Percentiles rank a stretch among this genome's conserved stretches.
These are phyloP conservation scores for Bubo scandiacus DNA, from an alignment of 2,113 vertebrate species.

Conservation along the genomic window DNA sequence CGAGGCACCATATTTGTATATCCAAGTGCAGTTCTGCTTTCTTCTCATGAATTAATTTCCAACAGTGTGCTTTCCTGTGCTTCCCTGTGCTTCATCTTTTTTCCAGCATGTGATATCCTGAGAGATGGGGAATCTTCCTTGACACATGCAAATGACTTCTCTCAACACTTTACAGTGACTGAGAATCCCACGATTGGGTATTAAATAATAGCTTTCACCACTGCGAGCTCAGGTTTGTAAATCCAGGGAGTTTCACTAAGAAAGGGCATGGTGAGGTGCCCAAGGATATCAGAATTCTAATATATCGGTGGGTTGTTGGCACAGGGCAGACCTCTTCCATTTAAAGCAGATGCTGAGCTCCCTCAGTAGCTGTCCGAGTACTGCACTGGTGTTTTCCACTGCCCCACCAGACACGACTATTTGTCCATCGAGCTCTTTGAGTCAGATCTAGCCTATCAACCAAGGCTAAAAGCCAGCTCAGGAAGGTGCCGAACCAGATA, in stretches of 20 bases:
- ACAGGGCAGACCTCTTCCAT: background rate
- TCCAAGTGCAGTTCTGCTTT: background rate
- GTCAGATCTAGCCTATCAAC: background rate
- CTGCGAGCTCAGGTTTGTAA: background rate
- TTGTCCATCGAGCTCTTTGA: background rate
- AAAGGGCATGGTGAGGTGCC: background rate
- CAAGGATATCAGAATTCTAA: background rate
- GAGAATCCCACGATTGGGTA: background rate
- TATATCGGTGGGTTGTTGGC: background rate
- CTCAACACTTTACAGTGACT: background rate
- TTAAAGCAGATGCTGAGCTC: background rate
- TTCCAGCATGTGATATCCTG: background rate
- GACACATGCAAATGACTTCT: background rate
- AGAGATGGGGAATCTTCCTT: background rate
- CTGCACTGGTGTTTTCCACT: background rate
- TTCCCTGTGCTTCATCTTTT: background rate
- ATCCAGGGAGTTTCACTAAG: background rate
- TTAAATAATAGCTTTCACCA: background rate
- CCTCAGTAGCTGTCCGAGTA: accelerated
- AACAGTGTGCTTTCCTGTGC: background rate
- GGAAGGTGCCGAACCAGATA: background rate
- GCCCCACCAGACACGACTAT: background rate
- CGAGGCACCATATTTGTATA: background rate
- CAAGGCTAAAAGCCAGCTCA: background rate
- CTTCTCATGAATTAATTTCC: background rate